Base-by-base conservation (phyloP, 1,140 invertebrate genomes). In the Ceratosolen fusciceps region DNA sequence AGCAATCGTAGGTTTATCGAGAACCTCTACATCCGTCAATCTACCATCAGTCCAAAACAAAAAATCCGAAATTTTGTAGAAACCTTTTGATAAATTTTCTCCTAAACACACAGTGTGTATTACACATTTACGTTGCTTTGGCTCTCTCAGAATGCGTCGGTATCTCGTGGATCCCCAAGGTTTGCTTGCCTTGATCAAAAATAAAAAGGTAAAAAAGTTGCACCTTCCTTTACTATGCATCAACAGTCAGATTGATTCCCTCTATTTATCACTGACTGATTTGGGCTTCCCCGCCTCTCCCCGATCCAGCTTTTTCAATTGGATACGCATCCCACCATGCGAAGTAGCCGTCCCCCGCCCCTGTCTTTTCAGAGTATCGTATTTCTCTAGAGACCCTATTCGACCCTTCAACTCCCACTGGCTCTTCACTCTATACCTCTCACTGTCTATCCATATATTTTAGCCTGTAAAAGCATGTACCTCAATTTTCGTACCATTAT, bases 101-200 rank as follows among this genome's bases (percentile, higher is more conserved):
- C 31, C 86, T 83, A 80, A 86, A 78, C 65, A 88, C 88, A 90
- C 89, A 89, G 86, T 91, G 90, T 91, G 87, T 90, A 89, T 90
- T 90, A 89, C 86, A 88, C 72, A 34, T 90, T 90, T 90, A 88
- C 90, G 90, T 91, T 91, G 91, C 91, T 92, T 92, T 91, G 91
- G 91, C 91, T 91, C 91, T 79, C 88, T 91, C 89, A 90, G 91
- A 91, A 91, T 92, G 91, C 90, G 88, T 91, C 90, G 90, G 88
- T 91, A 90, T 91, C 89, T 91, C 89, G 90, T 90, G 88, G 89
- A 91, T 86, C 88, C 89, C 90, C 84, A 88, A 90, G 91, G 89
- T 91, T 91, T 91, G 90, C 90, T 91, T 90, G 87, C 91, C 86
- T 90, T 90, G 87, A 91, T 87, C 87, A 87, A 90, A 74, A 74